These are phyloP conservation scores for Aythya baeri DNA, from an alignment of 2,113 vertebrate genomes.

Conservation along the genomic window DNA sequence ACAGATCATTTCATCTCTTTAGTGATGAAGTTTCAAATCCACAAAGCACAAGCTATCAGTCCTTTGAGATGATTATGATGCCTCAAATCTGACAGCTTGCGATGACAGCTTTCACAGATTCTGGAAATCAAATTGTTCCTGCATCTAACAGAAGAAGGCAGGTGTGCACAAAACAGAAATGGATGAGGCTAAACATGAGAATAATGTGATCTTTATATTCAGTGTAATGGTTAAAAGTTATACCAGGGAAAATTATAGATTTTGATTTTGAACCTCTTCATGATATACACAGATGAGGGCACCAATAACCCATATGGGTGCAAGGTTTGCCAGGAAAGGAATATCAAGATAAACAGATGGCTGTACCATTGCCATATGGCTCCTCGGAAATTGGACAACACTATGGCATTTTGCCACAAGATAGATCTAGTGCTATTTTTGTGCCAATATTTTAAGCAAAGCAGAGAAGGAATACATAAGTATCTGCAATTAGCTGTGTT, in stretches of 20 bases:
- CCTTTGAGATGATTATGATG: slow-evolving; percentile 73
- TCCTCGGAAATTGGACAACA: slow-evolving; percentile 51
- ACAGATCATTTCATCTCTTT: slow-evolving; percentile 75
- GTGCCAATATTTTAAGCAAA: slow-evolving; percentile 63
- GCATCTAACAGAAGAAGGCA: slow-evolving; percentile 52
- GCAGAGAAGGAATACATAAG: slow-evolving; percentile 50
- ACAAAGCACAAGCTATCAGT: slow-evolving; percentile 68
- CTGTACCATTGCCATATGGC: slow-evolving; percentile 75
- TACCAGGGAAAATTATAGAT: slow-evolving; percentile 49
- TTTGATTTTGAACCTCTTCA: slow-evolving; percentile 59
- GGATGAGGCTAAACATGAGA: slow-evolving; percentile 52
- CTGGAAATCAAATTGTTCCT: slow-evolving; percentile 63
- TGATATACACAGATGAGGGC: slow-evolving; percentile 74
- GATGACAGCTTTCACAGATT: slow-evolving; percentile 69
- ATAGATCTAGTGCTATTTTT: slow-evolving; percentile 63
- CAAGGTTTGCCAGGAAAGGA: slow-evolving; percentile 77
- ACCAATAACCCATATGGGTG: slow-evolving; percentile 77
- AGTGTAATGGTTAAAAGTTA: slow-evolving; percentile 62
- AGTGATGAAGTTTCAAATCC: slow-evolving; percentile 74
- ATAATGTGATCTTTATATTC: slow-evolving; percentile 63
- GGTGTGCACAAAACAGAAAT: slow-evolving; percentile 56
- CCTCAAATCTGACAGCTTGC: slow-evolving; percentile 62
- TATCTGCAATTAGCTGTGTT: slow-evolving; percentile 53
- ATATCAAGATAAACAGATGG: slow-evolving; percentile 80
- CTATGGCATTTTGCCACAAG: slow-evolving; percentile 70